These are phyloP conservation scores for Enteromius fasciolatus DNA, from an alignment of 2,797 vertebrate genomes.

Conservation along the genomic window DNA sequence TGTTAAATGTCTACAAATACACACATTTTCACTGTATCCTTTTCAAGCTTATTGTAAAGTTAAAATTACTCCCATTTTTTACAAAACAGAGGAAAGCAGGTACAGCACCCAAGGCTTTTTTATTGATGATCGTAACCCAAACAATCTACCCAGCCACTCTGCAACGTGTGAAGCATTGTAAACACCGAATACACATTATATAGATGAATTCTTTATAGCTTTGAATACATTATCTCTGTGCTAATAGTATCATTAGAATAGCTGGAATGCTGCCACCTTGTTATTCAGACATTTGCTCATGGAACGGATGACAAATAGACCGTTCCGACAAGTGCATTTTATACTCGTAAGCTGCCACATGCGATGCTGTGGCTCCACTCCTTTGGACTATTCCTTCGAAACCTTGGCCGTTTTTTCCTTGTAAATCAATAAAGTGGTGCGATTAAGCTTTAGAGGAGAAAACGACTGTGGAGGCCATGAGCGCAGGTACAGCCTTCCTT, in stretches of 20 bases:
- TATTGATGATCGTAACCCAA: conserved; percentile 46
- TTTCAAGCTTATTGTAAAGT: neutral
- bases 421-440: conserved; percentile 47
- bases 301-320: conserved; percentile 47
- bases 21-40: neutral
- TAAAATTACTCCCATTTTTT: neutral
- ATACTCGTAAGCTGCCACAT: neutral
- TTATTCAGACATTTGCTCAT: conserved; percentile 54
- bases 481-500: conserved; percentile 7
- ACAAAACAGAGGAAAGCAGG: neutral
- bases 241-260: conserved; percentile 59
- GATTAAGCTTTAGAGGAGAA: conserved; percentile 24
- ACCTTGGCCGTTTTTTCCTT: conserved; percentile 25
- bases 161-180: conserved; percentile 32
- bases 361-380: neutral
- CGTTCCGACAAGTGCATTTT: conserved; percentile 32
- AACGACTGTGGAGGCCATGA: conserved; percentile 1
- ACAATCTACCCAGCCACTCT: conserved; percentile 35
- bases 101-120: conserved; percentile 20
- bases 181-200: conserved; percentile 38
- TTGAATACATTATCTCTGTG: conserved; percentile 49
- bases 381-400: conserved; percentile 12
- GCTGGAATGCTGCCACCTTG: conserved; percentile 52
- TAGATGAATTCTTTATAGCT: conserved; percentile 51
- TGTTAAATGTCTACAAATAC: neutral